Percentiles rank a stretch among this genome's conserved stretches.
These are phyloP conservation scores for Piaya cayana DNA, from an alignment of 2,113 vertebrate genomes.

Conservation along the genomic window DNA sequence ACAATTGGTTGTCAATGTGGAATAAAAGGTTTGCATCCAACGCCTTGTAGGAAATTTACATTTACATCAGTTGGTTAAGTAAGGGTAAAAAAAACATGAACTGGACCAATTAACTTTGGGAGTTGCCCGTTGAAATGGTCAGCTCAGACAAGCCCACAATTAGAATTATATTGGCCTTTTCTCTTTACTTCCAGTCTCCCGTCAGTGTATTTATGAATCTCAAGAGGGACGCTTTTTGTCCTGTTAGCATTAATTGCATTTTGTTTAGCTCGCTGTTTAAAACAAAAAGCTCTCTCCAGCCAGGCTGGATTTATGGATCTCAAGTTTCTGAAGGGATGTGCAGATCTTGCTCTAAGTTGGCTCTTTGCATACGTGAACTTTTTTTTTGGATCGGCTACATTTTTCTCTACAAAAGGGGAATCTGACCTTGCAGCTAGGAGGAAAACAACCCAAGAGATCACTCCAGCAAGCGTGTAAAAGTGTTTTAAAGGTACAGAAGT, in stretches of 20 bases:
- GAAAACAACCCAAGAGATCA: neutral
- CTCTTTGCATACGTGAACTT: neutral
- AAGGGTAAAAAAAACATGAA: neutral
- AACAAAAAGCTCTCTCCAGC: conserved; percentile 45
- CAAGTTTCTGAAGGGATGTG: conserved; percentile 20
- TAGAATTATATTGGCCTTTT: conserved; percentile 42
- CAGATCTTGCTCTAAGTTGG: neutral
- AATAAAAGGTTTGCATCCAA: neutral
- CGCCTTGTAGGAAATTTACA: neutral
- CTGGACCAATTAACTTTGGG: neutral
- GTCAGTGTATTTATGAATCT: conserved; percentile 46
- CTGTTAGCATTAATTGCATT: conserved; percentile 59
- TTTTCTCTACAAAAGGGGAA: conserved; percentile 20
- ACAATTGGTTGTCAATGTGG: neutral
- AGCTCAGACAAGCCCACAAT: conserved; percentile 6
- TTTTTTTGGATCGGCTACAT: neutral
- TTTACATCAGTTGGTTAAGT: neutral
- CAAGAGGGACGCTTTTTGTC: conserved; percentile 43
- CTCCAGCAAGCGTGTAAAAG: neutral
- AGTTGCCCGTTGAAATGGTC: conserved; percentile 42
- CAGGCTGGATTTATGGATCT: conserved; percentile 1
- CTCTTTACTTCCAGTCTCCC: conserved; percentile 33
- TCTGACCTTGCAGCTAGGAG: neutral
- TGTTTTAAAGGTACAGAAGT: neutral
- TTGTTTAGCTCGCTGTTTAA: conserved; percentile 55